Conservation (phyloP, 1,140 invertebrate genomes). For the Brevipalpus yothersi region DNA sequence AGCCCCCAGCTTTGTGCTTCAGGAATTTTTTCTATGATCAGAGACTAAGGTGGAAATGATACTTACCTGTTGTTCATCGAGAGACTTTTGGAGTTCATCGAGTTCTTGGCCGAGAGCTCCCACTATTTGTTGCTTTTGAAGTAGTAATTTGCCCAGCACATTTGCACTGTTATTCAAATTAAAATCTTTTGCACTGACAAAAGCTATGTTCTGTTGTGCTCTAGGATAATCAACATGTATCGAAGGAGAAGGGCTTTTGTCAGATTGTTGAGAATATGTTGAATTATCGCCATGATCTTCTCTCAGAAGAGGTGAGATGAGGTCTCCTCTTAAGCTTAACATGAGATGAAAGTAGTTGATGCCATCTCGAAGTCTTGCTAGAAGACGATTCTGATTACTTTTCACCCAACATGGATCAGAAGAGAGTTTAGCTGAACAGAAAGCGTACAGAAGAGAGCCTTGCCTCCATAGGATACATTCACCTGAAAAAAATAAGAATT, state of each 20-base stretch:
- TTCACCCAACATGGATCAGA: neutral
- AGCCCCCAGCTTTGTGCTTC: too few relatives aligned
- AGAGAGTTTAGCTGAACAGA: conserved; percentile 1
- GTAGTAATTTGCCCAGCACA: neutral
- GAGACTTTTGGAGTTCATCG: neutral
- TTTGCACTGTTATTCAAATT: neutral
- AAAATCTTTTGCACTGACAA: neutral
- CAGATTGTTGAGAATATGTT: too few relatives aligned
- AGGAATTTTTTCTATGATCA: too few relatives aligned
- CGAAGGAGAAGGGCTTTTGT: too few relatives aligned
- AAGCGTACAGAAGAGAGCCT: conserved; percentile 4
- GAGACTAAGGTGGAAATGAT: neutral
- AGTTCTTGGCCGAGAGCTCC: neutral
- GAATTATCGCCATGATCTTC: too few relatives aligned
- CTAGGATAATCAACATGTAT: too few relatives aligned
- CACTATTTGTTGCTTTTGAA: neutral
- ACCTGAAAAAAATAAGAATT: neutral
- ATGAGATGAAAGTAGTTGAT: conserved; percentile 1
- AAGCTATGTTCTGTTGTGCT: neutral
- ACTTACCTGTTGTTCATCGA: neutral
- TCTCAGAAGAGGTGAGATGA: neutral
- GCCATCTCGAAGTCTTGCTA: neutral
- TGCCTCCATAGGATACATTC: conserved; percentile 4
- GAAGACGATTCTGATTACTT: neutral
- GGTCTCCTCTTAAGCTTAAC: neutral